These are phyloP conservation scores for Lycopodina hypogea DNA, from an alignment of 37 sponge, comb jelly and placozoan species.

Conservation along the genomic window DNA sequence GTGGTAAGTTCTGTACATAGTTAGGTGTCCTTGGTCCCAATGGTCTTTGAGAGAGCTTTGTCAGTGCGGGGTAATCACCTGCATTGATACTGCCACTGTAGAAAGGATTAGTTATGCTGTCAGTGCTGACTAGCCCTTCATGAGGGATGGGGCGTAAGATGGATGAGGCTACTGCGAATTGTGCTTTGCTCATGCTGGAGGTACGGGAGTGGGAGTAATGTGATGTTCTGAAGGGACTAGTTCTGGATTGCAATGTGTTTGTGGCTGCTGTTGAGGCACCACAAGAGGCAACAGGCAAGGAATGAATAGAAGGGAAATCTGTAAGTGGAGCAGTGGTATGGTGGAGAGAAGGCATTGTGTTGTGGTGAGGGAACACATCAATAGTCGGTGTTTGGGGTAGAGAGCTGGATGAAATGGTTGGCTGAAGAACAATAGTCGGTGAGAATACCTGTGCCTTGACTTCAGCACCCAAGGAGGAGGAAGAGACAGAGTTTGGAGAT, in stretches of 20 bases:
- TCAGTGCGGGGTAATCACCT: conserved; percentile 8
- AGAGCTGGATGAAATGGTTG: background rate
- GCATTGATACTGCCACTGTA: conserved; percentile 11
- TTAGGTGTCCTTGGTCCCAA: conserved; percentile 20
- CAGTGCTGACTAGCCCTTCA: background rate
- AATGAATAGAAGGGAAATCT: background rate
- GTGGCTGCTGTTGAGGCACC: background rate
- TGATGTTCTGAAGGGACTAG: background rate
- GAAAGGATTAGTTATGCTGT: conserved; percentile 3
- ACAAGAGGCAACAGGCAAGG: background rate
- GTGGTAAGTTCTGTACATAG: background rate
- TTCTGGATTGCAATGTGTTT: background rate
- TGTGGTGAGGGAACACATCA: too few relatives aligned
- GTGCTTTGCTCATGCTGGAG: background rate
- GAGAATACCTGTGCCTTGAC: background rate
- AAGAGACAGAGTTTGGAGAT: too few relatives aligned
- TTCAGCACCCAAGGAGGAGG: background rate
- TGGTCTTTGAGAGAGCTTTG: background rate
- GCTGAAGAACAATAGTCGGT: background rate
- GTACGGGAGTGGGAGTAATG: background rate
- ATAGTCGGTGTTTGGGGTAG: too few relatives aligned
- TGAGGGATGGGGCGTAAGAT: conserved; percentile 1
- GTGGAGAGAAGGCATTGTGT: too few relatives aligned
- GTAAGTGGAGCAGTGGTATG: too few relatives aligned
- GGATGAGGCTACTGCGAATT: background rate